Evolutionary conservation across 2,888 invertebrate species (phyloP).

Genomic region (Podotricha telesiphe): DNA sequence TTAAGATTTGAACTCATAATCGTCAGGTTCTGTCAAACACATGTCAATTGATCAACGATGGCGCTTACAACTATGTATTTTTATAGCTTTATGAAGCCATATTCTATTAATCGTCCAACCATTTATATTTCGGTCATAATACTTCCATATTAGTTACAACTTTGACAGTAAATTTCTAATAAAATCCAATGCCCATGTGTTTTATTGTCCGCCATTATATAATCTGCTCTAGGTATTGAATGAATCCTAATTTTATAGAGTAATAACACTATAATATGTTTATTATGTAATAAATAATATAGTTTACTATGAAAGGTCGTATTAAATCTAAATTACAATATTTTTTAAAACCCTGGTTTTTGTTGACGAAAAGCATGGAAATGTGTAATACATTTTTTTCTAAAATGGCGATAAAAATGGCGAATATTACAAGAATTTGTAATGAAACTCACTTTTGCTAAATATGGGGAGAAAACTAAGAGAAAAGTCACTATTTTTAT

Average conservation of each 20-base stretch:
- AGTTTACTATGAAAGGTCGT: not conserved
- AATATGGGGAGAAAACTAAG: too few species aligned
- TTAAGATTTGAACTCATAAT: too few species aligned
- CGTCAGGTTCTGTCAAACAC: too few species aligned
- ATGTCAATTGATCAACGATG: not conserved
- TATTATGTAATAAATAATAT: not conserved
- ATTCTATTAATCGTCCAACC: slow-evolving; percentile 8
- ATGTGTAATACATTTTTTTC: too few species aligned
- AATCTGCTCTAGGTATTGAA: slow-evolving; percentile 6
- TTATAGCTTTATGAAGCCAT: not conserved
- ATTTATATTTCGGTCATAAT: slow-evolving; percentile 28
- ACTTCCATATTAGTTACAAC: slow-evolving; percentile 29
- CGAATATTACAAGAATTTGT: too few species aligned
- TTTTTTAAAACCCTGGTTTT: too few species aligned
- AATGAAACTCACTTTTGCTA: too few species aligned
- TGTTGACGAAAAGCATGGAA: too few species aligned
- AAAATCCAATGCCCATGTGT: slow-evolving; percentile 25
- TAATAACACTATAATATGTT: not conserved
- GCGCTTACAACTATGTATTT: not conserved
- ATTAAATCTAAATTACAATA: too few species aligned
- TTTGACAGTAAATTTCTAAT: slow-evolving; percentile 33
- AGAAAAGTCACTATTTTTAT: too few species aligned
- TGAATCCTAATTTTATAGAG: not conserved
- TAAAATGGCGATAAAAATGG: too few species aligned
- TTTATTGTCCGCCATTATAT: slow-evolving; percentile 17